Percentiles rank a stretch among this genome's conserved stretches.
Conservation (phyloP, 2,113 vertebrate species). For the Microtus richardsoni region DNA sequence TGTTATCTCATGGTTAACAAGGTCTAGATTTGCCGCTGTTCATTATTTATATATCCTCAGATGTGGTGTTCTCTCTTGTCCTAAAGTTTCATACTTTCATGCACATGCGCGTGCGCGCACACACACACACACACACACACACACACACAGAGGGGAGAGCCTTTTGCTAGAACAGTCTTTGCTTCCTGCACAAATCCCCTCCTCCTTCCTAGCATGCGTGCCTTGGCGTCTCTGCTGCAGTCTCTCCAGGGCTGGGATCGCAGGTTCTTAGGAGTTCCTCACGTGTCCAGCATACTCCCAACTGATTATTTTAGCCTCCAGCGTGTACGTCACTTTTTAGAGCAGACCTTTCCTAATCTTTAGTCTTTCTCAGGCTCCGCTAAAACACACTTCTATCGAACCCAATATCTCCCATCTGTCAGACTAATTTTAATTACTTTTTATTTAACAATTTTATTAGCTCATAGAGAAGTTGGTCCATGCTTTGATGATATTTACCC, state of each 20-base stretch:
- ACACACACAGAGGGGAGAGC: no score
- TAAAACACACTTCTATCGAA: background rate
- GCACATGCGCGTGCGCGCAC: accelerated
- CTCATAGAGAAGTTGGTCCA: background rate
- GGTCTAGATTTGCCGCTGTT: background rate
- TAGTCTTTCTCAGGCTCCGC: background rate
- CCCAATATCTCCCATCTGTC: background rate
- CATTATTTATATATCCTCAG: background rate
- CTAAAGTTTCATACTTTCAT: background rate
- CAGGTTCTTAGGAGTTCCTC: background rate
- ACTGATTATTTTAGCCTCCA: background rate
- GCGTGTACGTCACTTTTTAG: background rate
- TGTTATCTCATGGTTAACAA: constrained; percentile 2
- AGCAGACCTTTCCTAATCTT: background rate
- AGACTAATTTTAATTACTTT: background rate
- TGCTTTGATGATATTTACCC: background rate
- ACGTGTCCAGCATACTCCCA: background rate
- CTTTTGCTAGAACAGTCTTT: background rate
- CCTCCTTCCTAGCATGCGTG: background rate
- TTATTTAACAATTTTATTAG: background rate
- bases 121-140: background rate
- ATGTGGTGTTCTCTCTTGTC: background rate
- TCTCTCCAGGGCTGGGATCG: background rate
- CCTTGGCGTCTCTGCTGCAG: background rate
- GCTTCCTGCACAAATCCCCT: background rate